phyloP scores from a whole-genome alignment of 2,113 vertebrate species.

The Lepus europaeus region DNA sequence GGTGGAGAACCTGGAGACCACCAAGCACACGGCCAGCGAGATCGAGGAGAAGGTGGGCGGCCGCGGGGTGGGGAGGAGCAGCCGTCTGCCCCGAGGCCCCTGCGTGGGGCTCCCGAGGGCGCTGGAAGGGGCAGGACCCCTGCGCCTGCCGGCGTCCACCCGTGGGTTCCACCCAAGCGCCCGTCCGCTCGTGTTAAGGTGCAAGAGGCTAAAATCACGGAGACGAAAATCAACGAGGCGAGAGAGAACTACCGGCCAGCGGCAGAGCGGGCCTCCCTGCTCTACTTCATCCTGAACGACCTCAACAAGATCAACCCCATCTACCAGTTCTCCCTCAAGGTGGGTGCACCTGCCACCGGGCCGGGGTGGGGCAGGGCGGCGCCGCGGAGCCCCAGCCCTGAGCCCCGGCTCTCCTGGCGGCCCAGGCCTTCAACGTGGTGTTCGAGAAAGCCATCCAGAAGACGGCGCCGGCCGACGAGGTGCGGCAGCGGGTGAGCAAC shows the following conservation, averaged over 20 bases:
- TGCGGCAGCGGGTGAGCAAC: conserved; percentile 84
- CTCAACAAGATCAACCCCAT: conserved; percentile 90
- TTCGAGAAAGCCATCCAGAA: conserved; percentile 88
- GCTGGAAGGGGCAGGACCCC: neutral
- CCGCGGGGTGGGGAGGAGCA: neutral
- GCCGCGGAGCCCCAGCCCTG: conserved; percentile 79
- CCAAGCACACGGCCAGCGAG: conserved; percentile 87
- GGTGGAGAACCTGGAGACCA: conserved; percentile 90
- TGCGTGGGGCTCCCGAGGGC: neutral
- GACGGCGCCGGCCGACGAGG: conserved; percentile 71
- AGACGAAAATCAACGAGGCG: conserved; percentile 85
- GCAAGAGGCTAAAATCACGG: conserved; percentile 87
- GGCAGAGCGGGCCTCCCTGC: conserved; percentile 84
- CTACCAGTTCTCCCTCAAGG: conserved; percentile 91
- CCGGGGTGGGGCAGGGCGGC: fast-evolving
- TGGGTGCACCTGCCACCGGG: neutral
- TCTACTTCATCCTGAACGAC: conserved; percentile 90
- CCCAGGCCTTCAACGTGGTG: conserved; percentile 87
- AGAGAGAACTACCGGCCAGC: conserved; percentile 87
- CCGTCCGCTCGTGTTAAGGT: conserved; percentile 76
- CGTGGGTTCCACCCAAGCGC: neutral
- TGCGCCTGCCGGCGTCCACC: fast-evolving
- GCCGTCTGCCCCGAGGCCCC: fast-evolving
- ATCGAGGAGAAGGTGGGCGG: conserved; percentile 87
- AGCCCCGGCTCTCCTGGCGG: fast-evolving